These are phyloP conservation scores for Cheilosia soror DNA, from an alignment of 2,888 invertebrate genomes.

Conservation along the genomic window DNA sequence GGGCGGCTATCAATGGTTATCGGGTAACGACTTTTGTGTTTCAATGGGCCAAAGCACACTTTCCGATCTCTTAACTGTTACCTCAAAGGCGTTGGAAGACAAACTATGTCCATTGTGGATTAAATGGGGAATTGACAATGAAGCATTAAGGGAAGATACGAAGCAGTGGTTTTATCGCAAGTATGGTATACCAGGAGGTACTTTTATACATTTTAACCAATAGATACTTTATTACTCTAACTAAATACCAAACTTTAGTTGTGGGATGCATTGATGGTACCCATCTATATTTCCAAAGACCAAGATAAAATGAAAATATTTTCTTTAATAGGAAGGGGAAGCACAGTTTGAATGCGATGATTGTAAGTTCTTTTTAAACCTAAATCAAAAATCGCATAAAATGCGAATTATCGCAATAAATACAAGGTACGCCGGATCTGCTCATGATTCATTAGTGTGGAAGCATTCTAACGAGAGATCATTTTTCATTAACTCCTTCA, in stretches of 20 bases:
- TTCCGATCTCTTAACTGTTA: background rate
- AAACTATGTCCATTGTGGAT: conserved; percentile 7
- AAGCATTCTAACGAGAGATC: background rate
- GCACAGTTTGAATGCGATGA: background rate
- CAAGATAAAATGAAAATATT: background rate
- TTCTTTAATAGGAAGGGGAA: background rate
- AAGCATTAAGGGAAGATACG: background rate
- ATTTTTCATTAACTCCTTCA: background rate
- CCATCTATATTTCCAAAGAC: background rate
- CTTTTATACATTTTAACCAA: background rate
- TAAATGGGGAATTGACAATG: background rate
- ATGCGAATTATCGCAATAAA: conserved; percentile 1
- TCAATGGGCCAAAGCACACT: conserved; percentile 10
- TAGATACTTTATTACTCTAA: background rate
- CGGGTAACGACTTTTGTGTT: conserved; percentile 1
- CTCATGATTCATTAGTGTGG: no score
- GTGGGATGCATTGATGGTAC: background rate
- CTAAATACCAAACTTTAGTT: background rate
- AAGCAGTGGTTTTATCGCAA: conserved; percentile 10
- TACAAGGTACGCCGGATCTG: background rate
- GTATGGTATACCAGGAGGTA: background rate
- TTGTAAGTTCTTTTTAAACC: background rate
- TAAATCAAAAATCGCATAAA: conserved; percentile 1
- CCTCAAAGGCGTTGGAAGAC: background rate
- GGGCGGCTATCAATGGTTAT: conserved; percentile 24